These are phyloP conservation scores for Pongo pygmaeus DNA, from an alignment of 2,113 vertebrate species.

Conservation along the genomic window DNA sequence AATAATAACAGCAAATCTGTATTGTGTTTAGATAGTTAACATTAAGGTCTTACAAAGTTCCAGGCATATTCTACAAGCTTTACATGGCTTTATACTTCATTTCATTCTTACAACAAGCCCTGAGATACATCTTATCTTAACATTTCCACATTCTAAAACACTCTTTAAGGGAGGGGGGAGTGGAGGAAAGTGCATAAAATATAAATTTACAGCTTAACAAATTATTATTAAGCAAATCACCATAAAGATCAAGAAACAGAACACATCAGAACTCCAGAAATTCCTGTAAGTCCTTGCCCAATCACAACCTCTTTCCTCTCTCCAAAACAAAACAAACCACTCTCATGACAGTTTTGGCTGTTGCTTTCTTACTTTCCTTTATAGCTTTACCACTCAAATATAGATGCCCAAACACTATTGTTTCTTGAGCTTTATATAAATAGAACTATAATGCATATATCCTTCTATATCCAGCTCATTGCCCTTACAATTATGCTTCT, in stretches of 20 bases:
- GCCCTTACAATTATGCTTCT: not conserved
- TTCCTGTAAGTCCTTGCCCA: not conserved
- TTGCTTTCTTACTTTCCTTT: not conserved
- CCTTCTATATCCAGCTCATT: not conserved
- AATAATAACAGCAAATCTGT: not conserved
- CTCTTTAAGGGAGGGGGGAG: not conserved
- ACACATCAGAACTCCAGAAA: not conserved
- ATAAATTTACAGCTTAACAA: constrained; percentile 1
- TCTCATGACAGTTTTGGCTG: not conserved
- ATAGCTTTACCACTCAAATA: not conserved
- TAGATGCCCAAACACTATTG: not conserved
- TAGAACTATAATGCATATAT: not conserved
- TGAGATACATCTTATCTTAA: not conserved
- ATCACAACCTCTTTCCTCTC: not conserved
- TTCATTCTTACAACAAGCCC: not conserved
- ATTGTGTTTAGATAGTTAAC: not conserved
- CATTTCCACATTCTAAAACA: not conserved
- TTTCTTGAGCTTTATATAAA: constrained; percentile 3
- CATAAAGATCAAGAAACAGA: constrained; percentile 9
- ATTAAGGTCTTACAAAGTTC: not conserved
- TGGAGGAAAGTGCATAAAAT: not conserved
- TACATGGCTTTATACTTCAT: not conserved
- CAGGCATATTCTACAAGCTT: not conserved
- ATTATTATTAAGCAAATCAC: constrained; percentile 21
- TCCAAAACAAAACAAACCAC: not conserved